These are phyloP conservation scores for Sitophilus oryzae DNA, from an alignment of 1,140 invertebrate genomes.

Conservation along the genomic window DNA sequence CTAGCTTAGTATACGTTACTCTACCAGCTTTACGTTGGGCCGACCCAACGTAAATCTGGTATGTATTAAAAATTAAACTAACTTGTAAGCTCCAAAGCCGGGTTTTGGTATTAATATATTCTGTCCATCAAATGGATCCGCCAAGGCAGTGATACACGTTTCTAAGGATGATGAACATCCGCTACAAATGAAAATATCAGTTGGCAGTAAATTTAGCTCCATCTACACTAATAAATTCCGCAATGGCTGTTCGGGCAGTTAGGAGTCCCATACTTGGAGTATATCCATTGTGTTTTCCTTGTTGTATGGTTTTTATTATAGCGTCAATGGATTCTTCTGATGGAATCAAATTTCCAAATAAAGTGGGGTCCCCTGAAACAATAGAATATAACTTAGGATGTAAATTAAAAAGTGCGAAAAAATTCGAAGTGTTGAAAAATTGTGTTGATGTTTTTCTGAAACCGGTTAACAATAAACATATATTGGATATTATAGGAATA, in stretches of 20 bases:
- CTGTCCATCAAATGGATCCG: conserved; percentile 72
- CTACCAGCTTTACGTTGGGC: too few relatives aligned
- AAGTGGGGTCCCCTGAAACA: conserved; percentile 97
- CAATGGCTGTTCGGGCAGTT: conserved; percentile 72
- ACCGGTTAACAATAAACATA: too few relatives aligned
- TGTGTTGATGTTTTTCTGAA: too few relatives aligned
- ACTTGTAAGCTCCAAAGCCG: conserved; percentile 92
- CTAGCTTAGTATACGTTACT: too few relatives aligned
- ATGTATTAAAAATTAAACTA: not conserved
- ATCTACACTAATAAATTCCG: conserved; percentile 71
- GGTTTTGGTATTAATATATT: conserved; percentile 92
- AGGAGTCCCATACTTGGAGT: conserved; percentile 71
- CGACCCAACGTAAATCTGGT: too few relatives aligned
- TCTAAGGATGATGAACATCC: conserved; percentile 94
- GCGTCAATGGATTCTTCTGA: conserved; percentile 76
- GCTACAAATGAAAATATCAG: conserved; percentile 89
- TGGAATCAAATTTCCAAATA: conserved; percentile 87
- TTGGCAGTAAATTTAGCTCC: conserved; percentile 56
- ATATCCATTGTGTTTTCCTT: conserved; percentile 80
- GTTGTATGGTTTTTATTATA: conserved; percentile 66
- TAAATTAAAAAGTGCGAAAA: too few relatives aligned
- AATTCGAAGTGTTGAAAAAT: too few relatives aligned
- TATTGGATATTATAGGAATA: too few relatives aligned
- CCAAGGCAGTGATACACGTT: conserved; percentile 82
- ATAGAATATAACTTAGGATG: too few relatives aligned